Percentiles rank a stretch among this genome's conserved stretches.
Conservation (phyloP, 2,113 vertebrate genomes). For the Lonchura striata region DNA sequence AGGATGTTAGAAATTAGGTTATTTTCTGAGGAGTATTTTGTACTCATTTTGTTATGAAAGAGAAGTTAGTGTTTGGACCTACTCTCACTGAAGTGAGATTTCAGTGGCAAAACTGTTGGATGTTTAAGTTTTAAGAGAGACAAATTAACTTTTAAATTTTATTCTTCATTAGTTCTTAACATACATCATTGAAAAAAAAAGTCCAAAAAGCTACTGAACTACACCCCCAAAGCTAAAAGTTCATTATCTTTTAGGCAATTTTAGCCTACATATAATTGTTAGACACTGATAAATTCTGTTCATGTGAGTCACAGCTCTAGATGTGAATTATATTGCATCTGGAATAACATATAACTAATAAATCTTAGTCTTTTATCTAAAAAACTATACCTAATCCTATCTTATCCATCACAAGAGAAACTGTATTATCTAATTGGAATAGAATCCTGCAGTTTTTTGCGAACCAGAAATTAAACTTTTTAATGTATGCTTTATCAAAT, state of each 20-base stretch:
- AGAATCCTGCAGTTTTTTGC: not conserved
- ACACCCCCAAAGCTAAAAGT: not conserved
- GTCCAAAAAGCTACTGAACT: not conserved
- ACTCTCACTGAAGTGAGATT: not conserved
- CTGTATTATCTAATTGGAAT: not conserved
- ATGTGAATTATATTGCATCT: not conserved
- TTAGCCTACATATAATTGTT: not conserved
- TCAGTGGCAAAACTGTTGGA: not conserved
- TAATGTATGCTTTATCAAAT: not conserved
- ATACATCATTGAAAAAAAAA: not conserved
- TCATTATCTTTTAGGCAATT: not conserved
- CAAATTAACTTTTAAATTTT: not conserved
- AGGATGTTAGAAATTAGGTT: not conserved
- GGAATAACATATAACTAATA: not conserved
- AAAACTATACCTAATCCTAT: not conserved
- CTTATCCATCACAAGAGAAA: not conserved
- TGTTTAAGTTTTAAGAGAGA: not conserved
- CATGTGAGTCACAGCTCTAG: not conserved
- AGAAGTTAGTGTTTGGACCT: not conserved
- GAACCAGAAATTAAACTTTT: not conserved
- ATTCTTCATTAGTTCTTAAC: not conserved
- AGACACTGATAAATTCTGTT: not conserved
- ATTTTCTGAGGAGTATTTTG: not conserved
- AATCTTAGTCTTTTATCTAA: not conserved
- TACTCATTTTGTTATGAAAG: not conserved